Evolutionary conservation across 2,888 invertebrate genomes (phyloP).

Genomic region (Chelonus formosanus): DNA sequence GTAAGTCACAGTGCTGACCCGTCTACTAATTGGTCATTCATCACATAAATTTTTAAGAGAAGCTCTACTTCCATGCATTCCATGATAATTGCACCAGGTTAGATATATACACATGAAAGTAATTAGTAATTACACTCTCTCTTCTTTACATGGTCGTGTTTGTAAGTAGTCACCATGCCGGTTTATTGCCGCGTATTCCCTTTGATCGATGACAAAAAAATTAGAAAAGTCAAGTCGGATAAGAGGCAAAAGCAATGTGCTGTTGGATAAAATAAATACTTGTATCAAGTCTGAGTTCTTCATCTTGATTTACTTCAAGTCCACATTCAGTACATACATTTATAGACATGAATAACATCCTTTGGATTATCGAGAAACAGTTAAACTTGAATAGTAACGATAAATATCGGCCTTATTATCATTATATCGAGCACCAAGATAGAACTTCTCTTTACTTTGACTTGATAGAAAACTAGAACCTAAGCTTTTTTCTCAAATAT

Average conservation of each 20-base stretch:
- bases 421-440: slow-evolving; percentile 7
- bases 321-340: slow-evolving; percentile 25
- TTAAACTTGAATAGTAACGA: slow-evolving; percentile 23
- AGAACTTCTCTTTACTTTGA: background rate
- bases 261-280: slow-evolving; percentile 23
- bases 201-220: slow-evolving; percentile 27
- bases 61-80: slow-evolving; percentile 37
- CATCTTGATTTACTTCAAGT: slow-evolving; percentile 21
- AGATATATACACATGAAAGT: slow-evolving; percentile 36
- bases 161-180: slow-evolving; percentile 16
- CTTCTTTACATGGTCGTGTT: slow-evolving; percentile 24
- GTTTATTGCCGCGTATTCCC: slow-evolving; percentile 23
- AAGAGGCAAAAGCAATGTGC: slow-evolving; percentile 6
- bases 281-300: slow-evolving; percentile 7
- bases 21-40: slow-evolving; percentile 32
- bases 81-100: slow-evolving; percentile 41
- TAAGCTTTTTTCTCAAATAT: too few relatives aligned
- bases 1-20: slow-evolving; percentile 47
- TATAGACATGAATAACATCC: slow-evolving; percentile 29
- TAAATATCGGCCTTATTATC: slow-evolving; percentile 33
- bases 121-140: slow-evolving; percentile 31
- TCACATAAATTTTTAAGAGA: slow-evolving; percentile 24
- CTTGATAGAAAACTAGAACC: too few relatives aligned
- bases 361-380: slow-evolving; percentile 26
- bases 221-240: background rate